Evolutionary conservation across 2,888 invertebrate genomes (phyloP).

Genomic region (Erynnis tages): DNA sequence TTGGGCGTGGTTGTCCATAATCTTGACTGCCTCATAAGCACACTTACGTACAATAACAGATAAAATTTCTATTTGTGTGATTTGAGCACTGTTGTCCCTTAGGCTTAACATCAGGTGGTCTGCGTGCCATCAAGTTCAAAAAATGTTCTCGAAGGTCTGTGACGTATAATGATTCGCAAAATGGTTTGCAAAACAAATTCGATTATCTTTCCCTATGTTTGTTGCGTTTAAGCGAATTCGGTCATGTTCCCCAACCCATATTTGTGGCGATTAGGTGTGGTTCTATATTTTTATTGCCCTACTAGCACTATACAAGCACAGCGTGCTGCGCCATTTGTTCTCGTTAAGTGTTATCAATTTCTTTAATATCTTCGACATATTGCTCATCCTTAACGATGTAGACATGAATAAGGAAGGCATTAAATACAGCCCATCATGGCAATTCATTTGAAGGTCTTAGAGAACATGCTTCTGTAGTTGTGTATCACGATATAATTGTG

Average conservation of each 20-base stretch:
- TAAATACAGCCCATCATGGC: neutral
- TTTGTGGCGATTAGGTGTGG: conserved; percentile 58
- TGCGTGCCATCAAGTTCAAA: no score
- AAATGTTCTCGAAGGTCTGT: no score
- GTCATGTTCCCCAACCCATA: conserved; percentile 54
- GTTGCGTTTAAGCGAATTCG: conserved; percentile 57
- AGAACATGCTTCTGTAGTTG: neutral
- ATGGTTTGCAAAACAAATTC: no score
- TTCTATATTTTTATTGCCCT: conserved; percentile 62
- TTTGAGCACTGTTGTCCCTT: no score
- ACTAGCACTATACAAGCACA: conserved; percentile 56
- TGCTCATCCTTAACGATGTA: conserved; percentile 27
- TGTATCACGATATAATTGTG: conserved; percentile 2
- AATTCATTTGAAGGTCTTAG: neutral
- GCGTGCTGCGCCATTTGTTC: conserved; percentile 48
- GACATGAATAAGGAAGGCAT: conserved; percentile 7
- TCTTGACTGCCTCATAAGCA: no score
- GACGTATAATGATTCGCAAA: no score
- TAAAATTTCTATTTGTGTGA: no score
- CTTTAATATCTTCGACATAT: conserved; percentile 38
- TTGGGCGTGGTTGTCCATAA: no score
- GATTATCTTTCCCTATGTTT: no score
- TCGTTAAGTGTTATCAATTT: conserved; percentile 43
- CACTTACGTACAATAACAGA: no score
- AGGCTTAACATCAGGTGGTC: no score